Evolutionary conservation across 2,113 vertebrate species (phyloP).

Genomic region (Sceloporus undulatus): DNA sequence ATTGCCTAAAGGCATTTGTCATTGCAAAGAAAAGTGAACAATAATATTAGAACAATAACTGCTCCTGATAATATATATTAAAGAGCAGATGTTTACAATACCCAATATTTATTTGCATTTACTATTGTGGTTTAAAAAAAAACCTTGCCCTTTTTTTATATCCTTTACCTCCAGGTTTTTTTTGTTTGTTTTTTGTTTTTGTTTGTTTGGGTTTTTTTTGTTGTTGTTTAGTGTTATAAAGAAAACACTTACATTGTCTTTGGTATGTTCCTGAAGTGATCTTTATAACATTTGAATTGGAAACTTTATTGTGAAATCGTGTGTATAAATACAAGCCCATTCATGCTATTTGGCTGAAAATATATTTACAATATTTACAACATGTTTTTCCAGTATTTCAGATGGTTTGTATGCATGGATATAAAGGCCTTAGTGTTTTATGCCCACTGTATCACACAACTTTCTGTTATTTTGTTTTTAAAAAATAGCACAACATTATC

Average conservation of each 20-base stretch:
- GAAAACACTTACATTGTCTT: background rate
- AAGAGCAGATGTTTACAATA: background rate
- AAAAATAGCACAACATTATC: background rate
- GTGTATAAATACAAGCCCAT: background rate
- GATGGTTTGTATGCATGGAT: background rate
- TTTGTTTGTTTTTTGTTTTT: too few relatives aligned
- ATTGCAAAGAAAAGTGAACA: background rate
- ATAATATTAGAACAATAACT: background rate
- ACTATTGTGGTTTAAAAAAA: background rate
- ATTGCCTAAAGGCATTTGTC: background rate
- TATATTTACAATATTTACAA: background rate
- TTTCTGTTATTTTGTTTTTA: background rate
- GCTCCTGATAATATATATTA: background rate
- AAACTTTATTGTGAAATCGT: background rate
- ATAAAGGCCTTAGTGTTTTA: background rate
- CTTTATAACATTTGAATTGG: background rate
- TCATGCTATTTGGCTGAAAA: background rate
- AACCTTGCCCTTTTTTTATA: background rate
- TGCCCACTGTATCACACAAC: background rate
- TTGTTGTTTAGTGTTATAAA: background rate
- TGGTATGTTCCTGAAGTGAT: background rate
- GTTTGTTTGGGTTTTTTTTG: too few relatives aligned
- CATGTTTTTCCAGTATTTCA: background rate
- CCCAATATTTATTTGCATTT: background rate
- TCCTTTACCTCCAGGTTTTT: background rate